These are phyloP conservation scores for Alouatta palliata DNA, from an alignment of 2,113 vertebrate species.

Conservation along the genomic window DNA sequence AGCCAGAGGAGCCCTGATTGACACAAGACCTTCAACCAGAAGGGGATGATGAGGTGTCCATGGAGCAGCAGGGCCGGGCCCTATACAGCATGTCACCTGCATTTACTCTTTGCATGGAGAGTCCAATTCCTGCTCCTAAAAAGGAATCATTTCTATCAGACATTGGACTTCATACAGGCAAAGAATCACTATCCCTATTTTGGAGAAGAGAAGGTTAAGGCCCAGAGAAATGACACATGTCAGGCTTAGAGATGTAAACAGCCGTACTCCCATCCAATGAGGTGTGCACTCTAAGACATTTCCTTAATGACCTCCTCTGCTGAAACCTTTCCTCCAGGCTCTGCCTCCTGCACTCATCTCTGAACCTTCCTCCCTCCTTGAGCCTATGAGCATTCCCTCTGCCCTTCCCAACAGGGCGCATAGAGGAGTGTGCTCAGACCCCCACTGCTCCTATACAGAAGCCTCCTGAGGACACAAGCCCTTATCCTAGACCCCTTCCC, in stretches of 20 bases:
- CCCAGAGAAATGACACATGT: neutral
- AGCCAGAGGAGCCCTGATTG: neutral
- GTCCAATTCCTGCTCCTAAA: neutral
- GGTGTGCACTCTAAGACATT: neutral
- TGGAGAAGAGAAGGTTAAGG: neutral
- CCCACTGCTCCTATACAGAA: neutral
- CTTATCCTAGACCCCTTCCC: neutral
- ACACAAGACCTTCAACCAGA: neutral
- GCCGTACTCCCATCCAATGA: neutral
- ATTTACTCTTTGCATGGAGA: neutral
- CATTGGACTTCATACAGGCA: neutral
- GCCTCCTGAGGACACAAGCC: neutral
- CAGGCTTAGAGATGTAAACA: neutral
- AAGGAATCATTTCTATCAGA: neutral
- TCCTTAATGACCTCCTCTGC: neutral
- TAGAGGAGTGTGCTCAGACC: neutral
- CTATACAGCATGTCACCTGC: neutral
- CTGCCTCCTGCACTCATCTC: neutral
- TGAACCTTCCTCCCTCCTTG: neutral
- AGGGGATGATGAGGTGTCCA: too few relatives aligned
- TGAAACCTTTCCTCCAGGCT: neutral
- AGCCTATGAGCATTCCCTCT: neutral
- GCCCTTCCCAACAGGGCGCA: neutral
- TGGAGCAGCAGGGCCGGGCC: neutral
- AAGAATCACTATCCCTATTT: neutral